Conservation (phyloP, 2,113 vertebrate genomes). For the Mormyrus lacerda region DNA sequence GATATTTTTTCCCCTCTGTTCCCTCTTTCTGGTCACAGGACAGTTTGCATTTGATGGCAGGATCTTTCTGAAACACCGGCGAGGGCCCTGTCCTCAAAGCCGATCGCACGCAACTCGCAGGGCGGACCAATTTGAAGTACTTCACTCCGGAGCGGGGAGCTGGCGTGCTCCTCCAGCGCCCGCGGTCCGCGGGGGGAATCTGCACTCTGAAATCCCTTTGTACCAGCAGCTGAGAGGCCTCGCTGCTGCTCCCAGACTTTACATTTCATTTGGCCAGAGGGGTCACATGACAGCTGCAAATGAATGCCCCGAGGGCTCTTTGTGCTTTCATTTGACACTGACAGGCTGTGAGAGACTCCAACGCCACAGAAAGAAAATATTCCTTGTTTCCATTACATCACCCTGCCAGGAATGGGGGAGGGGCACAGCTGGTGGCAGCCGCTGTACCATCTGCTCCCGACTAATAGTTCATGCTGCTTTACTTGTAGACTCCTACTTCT, state of each 20-base stretch:
- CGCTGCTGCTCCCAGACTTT: slow-evolving; percentile 51
- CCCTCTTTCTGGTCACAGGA: background rate
- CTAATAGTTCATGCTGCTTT: slow-evolving; percentile 68
- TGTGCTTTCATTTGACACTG: slow-evolving; percentile 66
- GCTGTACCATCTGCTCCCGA: slow-evolving; percentile 79
- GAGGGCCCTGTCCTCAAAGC: slow-evolving; percentile 23
- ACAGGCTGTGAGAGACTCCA: slow-evolving; percentile 63
- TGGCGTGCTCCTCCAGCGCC: slow-evolving; percentile 40
- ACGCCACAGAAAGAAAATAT: slow-evolving; percentile 63
- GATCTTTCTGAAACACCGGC: slow-evolving; percentile 11
- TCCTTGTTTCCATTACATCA: slow-evolving; percentile 84
- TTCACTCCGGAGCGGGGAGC: slow-evolving; percentile 45
- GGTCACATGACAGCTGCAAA: slow-evolving; percentile 71
- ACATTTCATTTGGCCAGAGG: slow-evolving; percentile 56
- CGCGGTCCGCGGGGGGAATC: slow-evolving; percentile 31
- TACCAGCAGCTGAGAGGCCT: slow-evolving; percentile 60
- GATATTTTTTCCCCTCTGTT: background rate
- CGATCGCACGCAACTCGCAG: slow-evolving; percentile 41
- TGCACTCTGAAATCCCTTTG: slow-evolving; percentile 52
- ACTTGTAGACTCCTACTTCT: slow-evolving; percentile 64
- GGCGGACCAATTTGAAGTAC: slow-evolving; percentile 41
- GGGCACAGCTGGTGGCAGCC: slow-evolving; percentile 88
- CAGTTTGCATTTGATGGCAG: slow-evolving; percentile 14
- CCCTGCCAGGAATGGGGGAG: slow-evolving; percentile 54
- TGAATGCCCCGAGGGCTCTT: slow-evolving; percentile 56